Conservation (phyloP, 1,140 invertebrate species). For the Drosophila bipectinata region DNA sequence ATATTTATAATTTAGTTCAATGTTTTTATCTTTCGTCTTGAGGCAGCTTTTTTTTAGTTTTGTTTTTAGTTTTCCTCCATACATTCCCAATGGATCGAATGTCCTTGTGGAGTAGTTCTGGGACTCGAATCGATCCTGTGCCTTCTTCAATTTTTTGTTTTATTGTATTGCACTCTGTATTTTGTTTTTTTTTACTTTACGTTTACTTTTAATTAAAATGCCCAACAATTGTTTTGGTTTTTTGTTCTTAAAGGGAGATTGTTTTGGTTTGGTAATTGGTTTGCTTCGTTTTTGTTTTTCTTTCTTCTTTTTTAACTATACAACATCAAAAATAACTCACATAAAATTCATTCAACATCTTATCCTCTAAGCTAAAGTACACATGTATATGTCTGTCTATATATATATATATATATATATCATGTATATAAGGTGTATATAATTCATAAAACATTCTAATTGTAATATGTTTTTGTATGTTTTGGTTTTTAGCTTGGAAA, state of each 20-base stretch:
- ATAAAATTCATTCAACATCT: constrained; percentile 78
- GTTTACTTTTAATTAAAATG: constrained; percentile 43
- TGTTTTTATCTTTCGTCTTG: constrained; percentile 24
- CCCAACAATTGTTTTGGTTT: constrained; percentile 53
- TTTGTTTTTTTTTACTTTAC: constrained; percentile 12
- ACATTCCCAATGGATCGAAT: constrained; percentile 42
- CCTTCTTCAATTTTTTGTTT: constrained; percentile 36
- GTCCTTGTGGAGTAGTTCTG: constrained; percentile 33
- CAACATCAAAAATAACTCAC: constrained; percentile 78
- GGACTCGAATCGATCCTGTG: constrained; percentile 33
- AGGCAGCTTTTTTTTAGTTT: constrained; percentile 35
- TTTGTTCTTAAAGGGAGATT: constrained; percentile 41
- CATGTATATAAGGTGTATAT: constrained; percentile 74
- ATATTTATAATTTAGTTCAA: constrained; percentile 43
- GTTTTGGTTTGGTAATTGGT: constrained; percentile 41
- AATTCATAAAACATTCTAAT: constrained; percentile 79
- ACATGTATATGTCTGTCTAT: constrained; percentile 46
- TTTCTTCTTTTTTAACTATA: constrained; percentile 59
- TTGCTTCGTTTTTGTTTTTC: constrained; percentile 18
- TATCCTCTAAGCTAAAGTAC: constrained; percentile 45
- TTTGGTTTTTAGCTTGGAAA: constrained; percentile 49
- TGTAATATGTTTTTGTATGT: constrained; percentile 62
- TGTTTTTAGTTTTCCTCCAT: constrained; percentile 10
- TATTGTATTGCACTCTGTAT: constrained; percentile 68
- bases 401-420: constrained; percentile 27